These are phyloP conservation scores for Semotilus atromaculatus DNA, from an alignment of 2,797 vertebrate genomes.

Conservation along the genomic window DNA sequence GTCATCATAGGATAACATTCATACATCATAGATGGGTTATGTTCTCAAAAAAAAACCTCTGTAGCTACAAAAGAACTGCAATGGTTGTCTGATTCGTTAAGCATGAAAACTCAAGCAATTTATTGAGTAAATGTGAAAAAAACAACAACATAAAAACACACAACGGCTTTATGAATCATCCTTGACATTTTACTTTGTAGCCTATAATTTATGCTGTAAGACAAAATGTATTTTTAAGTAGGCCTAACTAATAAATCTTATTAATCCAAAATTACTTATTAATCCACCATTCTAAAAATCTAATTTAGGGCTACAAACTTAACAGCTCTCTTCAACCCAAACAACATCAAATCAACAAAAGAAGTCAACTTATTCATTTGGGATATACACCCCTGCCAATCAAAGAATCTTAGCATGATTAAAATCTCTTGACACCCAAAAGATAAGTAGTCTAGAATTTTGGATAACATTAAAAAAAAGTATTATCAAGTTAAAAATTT, in stretches of 20 bases:
- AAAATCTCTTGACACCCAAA: not conserved
- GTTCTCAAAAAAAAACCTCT: not conserved
- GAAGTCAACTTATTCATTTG: not conserved
- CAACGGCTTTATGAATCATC: not conserved
- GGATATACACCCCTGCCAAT: not conserved
- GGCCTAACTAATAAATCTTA: not conserved
- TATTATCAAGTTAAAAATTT: not conserved
- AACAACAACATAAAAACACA: too few species aligned
- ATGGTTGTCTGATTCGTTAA: not conserved
- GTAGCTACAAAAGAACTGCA: not conserved
- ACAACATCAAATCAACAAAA: not conserved
- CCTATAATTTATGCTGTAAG: not conserved
- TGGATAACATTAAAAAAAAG: not conserved
- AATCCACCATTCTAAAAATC: not conserved
- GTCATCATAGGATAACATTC: not conserved
- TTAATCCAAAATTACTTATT: not conserved
- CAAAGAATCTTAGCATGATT: not conserved
- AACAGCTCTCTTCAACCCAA: not conserved
- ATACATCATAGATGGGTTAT: not conserved
- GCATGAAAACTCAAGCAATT: not conserved
- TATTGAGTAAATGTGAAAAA: not conserved
- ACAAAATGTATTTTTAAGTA: constrained; percentile 5
- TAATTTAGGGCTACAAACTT: not conserved
- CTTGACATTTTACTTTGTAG: constrained; percentile 7
- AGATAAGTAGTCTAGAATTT: not conserved